phyloP scores from a whole-genome alignment of 2,888 invertebrate genomes.

The Dorcus hopei region DNA sequence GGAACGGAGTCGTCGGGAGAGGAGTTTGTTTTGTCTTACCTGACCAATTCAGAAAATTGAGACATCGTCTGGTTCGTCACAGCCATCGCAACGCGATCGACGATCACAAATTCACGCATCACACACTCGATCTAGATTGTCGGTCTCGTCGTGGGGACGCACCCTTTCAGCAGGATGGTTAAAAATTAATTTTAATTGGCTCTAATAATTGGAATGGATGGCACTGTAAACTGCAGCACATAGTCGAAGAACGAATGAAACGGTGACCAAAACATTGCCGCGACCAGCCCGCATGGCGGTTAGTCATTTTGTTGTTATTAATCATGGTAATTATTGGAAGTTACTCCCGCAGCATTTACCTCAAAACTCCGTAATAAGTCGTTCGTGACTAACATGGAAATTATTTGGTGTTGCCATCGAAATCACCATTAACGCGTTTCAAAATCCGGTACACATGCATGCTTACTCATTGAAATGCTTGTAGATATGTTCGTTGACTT shows the following conservation, averaged over 20 bases:
- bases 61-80: slow-evolving; percentile 32
- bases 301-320: slow-evolving; percentile 19
- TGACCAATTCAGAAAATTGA: slow-evolving; percentile 39
- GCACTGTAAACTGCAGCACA: slow-evolving; percentile 1
- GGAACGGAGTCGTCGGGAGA: not conserved
- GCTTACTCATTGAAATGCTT: too few relatives aligned
- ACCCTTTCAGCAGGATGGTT: slow-evolving; percentile 43
- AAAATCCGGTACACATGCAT: too few relatives aligned
- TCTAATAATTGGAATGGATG: slow-evolving; percentile 31
- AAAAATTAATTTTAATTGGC: slow-evolving; percentile 48
- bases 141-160: slow-evolving; percentile 21
- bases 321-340: slow-evolving; percentile 25
- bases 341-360: slow-evolving; percentile 1
- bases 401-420: not conserved
- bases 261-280: slow-evolving; percentile 3
- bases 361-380: not conserved
- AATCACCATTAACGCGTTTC: too few relatives aligned
- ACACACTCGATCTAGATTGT: slow-evolving; percentile 3
- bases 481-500: too few relatives aligned
- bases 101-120: slow-evolving; percentile 15
- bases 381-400: not conserved
- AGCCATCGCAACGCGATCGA: slow-evolving; percentile 12
- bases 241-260: not conserved
- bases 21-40: slow-evolving; percentile 26
- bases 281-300: slow-evolving; percentile 23